Base-by-base conservation (phyloP, 2,888 invertebrate genomes). In the Vannuccia rotundouncinata region DNA sequence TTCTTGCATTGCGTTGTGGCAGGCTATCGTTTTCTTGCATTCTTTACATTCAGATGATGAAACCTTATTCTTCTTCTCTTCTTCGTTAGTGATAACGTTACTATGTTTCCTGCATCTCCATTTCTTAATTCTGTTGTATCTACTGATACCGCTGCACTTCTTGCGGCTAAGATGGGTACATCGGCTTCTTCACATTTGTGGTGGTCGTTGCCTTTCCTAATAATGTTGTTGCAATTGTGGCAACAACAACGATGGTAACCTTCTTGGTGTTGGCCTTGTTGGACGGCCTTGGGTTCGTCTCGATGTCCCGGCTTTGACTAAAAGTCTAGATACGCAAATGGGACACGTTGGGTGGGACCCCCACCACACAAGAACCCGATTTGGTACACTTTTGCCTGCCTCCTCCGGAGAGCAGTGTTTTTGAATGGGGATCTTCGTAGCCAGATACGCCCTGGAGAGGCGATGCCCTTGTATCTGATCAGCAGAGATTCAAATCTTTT, bases 1-100 rank as follows among this genome's bases (percentile, higher is more conserved):
- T 66, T 66, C 66, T 66, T 66, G 66, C 66, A 66, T 66, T 66
- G 66, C 25, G 66, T 22, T 66, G 66, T 66, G 66, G 25, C 66
- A 66, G 13, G 66, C 66, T 5, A 66, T 66, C 17, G 22, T 13
- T 5, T 66, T 66, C 25, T 22, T 66, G 66, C 66, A 66, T 66
- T 66, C 17, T 13, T 66, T 66, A 66, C 66, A 66, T 22, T 66
- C 25, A 2, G 17, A 45, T 45, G 66, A 22, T 66, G 10, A 2
- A 22, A 66, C 66, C 66, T 66, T 2, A 66, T 66, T 66, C 10
- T 66, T 66, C 17, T 45, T 45, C 45, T 45, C 45, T 45, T 45
- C 45, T 45, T 45, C 45, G 22, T 66, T 66, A 27, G 66, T 13
- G 66, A 22, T 2, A 27, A 2, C 25, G 22, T 5, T 66, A 2